Base-by-base conservation (phyloP, 2,888 invertebrate genomes). In the Mesorhabditis sp. region DNA sequence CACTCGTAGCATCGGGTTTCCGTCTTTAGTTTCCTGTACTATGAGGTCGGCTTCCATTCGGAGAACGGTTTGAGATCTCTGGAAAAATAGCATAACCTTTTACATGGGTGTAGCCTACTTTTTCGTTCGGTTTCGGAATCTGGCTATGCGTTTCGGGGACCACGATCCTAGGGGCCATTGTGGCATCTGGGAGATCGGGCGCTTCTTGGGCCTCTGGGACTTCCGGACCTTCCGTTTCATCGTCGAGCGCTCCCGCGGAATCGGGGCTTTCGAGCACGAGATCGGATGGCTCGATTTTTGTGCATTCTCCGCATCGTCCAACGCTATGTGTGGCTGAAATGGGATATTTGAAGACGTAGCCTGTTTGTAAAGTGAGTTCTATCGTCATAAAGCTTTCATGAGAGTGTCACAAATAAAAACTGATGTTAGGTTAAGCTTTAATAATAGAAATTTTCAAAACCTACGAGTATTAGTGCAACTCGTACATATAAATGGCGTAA, bases 401-500 rank as follows among this genome's bases (percentile, higher is more conserved):
- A 28, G 1, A 28, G 28, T 28, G 28, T 28, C 1, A 28, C 28
- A 28, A 28, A 28, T 28, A 1, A 28, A 28, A 28, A 28, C 28
- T 28, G 28, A 28, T 28, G 28, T 28, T 28, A 28, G 28, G 28
- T 28, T 28, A 28, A 2, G 28, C 28, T 28, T 50, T 50, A 10
- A 42, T 50, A 44, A 4, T 15, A 15, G 43, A n/a, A 44, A 10
- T 58, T 45, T 4, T 13, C 45, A 58, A 28, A 62, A 66, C 73
- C 62, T 65, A 79, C 80, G 73, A 15, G 72, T 69, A 3, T 69
- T 62, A 41, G 75, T 74, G 63, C 82, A 82, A n/a, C 76, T 74
- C 4, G 74, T 71, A 70, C 83, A 83, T 42, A 70, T 74, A 70
- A 83, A 83, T 3, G 80, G 78, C 45, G 78, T 78, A n/a, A 83